phyloP scores from a whole-genome alignment of 2,797 vertebrate genomes.

The Morus bassanus region DNA sequence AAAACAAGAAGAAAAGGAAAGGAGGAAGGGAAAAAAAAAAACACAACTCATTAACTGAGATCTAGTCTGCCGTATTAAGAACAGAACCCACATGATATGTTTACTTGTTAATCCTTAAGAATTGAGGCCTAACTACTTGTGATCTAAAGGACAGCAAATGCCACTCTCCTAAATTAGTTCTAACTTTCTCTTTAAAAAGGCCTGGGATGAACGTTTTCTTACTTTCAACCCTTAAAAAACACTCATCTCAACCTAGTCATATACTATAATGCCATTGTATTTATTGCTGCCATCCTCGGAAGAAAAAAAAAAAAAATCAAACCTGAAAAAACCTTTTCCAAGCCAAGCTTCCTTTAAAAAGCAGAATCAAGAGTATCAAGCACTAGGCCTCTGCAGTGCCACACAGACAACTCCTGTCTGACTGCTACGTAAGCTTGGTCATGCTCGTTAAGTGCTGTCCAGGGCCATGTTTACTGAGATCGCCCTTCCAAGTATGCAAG shows the following conservation, averaged over 20 bases:
- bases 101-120: not conserved
- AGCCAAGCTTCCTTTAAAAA: not conserved
- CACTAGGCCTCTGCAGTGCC: not conserved
- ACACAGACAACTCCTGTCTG: not conserved
- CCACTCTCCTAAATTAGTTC: not conserved
- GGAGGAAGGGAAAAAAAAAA: fast-evolving
- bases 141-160: not conserved
- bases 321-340: not conserved
- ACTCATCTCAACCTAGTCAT: not conserved
- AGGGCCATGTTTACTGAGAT: not conserved
- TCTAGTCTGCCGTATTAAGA: not conserved
- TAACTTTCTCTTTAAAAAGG: not conserved
- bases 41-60: not conserved
- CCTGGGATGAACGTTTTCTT: fast-evolving
- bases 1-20: not conserved
- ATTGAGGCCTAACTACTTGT: not conserved
- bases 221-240: not conserved
- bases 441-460: not conserved
- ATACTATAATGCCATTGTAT: not conserved
- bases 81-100: not conserved
- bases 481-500: not conserved
- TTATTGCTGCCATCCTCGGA: not conserved
- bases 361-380: not conserved
- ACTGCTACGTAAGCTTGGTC: not conserved
- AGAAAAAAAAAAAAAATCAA: not conserved